Evolutionary conservation across 2,113 vertebrate species (phyloP).

Genomic region (Hippocampus abdominalis): DNA sequence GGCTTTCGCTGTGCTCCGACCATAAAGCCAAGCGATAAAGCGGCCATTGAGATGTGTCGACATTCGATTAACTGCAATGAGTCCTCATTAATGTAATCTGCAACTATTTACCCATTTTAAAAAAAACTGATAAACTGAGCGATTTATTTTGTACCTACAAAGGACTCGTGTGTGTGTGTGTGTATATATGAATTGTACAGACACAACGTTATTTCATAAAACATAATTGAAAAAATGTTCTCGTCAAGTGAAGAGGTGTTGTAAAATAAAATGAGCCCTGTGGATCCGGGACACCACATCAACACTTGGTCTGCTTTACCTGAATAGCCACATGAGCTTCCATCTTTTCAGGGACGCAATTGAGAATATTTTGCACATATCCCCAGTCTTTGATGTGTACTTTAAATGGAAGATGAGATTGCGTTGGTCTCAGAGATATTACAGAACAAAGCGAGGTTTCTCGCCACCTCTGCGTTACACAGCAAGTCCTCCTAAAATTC

Average conservation of each 20-base stretch:
- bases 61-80: constrained; percentile 3
- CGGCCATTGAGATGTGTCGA: constrained; percentile 1
- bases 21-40: constrained; percentile 4
- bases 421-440: no score
- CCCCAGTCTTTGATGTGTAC: no score
- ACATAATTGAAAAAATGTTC: neutral
- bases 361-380: no score
- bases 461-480: no score
- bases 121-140: neutral
- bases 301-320: no score
- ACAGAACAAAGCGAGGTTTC: no score
- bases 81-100: neutral
- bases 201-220: constrained; percentile 1
- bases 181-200: neutral
- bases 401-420: no score
- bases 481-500: no score
- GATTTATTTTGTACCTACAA: constrained; percentile 9
- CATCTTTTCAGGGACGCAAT: no score
- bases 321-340: no score
- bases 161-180: neutral
- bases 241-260: neutral
- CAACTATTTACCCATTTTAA: neutral
- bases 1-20: constrained; percentile 16
- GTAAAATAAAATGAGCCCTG: neutral
- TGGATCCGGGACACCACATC: no score